phyloP scores from a whole-genome alignment of 2,113 vertebrate species.

The Dicaeum eximium region DNA sequence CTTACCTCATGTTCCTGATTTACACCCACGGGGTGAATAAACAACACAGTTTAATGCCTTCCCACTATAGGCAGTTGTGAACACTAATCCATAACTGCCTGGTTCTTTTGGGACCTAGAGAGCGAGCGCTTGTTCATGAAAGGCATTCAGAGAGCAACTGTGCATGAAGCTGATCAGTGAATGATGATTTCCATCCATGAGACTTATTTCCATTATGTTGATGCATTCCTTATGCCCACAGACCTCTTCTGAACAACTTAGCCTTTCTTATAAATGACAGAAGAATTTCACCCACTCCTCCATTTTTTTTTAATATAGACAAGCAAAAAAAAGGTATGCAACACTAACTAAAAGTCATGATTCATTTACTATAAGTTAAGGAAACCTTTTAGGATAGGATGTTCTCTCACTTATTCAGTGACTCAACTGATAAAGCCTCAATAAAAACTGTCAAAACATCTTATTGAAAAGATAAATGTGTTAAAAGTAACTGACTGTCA shows the following conservation, averaged over 20 bases:
- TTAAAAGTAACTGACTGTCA: background rate
- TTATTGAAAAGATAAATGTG: background rate
- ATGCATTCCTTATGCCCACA: background rate
- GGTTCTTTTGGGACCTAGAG: background rate
- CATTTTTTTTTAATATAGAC: background rate
- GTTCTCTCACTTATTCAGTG: background rate
- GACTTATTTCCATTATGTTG: background rate
- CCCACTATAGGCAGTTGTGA: background rate
- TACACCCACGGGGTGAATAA: background rate
- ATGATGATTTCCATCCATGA: background rate
- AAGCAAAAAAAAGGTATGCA: background rate
- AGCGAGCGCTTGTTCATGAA: background rate
- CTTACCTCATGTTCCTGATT: background rate
- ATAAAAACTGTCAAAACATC: background rate
- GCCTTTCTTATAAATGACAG: background rate
- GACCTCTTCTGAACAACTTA: background rate
- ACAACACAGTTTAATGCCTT: background rate
- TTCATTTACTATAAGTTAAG: background rate
- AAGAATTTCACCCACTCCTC: background rate
- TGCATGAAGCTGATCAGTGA: background rate
- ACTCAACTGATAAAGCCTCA: background rate
- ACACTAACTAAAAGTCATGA: background rate
- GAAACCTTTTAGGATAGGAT: background rate
- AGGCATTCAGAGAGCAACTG: background rate
- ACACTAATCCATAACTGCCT: background rate